These are phyloP conservation scores for Psittacus erithacus DNA, from an alignment of 2,113 vertebrate genomes.

Conservation along the genomic window DNA sequence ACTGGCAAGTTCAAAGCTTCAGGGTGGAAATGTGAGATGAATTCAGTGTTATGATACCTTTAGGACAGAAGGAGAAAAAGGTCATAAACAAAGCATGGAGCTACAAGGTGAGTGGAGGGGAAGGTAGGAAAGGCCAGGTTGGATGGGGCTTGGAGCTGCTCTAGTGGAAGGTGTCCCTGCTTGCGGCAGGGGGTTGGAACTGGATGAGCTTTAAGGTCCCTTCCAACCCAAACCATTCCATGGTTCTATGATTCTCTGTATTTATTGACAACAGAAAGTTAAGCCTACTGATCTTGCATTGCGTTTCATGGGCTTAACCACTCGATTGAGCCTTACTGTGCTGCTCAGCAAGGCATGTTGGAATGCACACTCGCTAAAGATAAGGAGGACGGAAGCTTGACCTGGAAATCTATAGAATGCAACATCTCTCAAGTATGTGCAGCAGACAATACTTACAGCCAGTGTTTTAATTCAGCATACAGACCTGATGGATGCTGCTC, in stretches of 20 bases:
- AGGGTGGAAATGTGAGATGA: not conserved
- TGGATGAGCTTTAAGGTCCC: not conserved
- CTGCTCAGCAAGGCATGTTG: not conserved
- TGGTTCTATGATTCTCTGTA: not conserved
- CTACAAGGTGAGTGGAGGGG: not conserved
- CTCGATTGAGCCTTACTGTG: fast-evolving
- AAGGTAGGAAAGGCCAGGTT: not conserved
- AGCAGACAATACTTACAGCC: not conserved
- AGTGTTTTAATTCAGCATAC: not conserved
- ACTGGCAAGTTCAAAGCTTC: not conserved
- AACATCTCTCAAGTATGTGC: not conserved
- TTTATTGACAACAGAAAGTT: not conserved
- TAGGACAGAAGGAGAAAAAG: not conserved
- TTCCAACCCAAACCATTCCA: not conserved
- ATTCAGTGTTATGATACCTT: fast-evolving
- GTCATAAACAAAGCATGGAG: not conserved
- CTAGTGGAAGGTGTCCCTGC: not conserved
- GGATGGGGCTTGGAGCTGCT: not conserved
- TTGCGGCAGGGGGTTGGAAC: not conserved
- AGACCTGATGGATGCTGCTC: not conserved
- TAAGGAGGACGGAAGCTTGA: not conserved
- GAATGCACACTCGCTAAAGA: fast-evolving
- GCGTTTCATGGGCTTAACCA: not conserved
- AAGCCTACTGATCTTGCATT: not conserved
- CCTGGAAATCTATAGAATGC: not conserved